Conservation (phyloP, 2,888 invertebrate genomes). For the Anthrax anthrax region DNA sequence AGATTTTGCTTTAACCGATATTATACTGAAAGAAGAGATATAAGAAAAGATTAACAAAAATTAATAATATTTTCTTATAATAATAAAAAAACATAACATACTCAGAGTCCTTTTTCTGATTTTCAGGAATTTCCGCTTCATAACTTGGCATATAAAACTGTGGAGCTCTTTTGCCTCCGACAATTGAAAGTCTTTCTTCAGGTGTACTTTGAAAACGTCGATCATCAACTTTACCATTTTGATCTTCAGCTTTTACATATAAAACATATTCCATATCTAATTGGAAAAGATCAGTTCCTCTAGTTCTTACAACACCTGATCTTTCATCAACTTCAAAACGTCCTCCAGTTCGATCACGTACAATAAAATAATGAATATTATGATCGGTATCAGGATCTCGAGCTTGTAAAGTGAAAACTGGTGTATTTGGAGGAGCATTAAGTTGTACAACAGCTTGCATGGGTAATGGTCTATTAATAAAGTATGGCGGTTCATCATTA, state of each 20-base stretch:
- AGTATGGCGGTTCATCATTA: conserved; percentile 90
- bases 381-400: conserved; percentile 93
- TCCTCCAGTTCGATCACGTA: conserved; percentile 72
- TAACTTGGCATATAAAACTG: conserved; percentile 95
- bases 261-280: conserved; percentile 92
- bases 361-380: conserved; percentile 91
- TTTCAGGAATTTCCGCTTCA: conserved; percentile 90
- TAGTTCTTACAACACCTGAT: conserved; percentile 81
- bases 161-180: conserved; percentile 93
- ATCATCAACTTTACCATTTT: conserved; percentile 83
- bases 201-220: conserved; percentile 79
- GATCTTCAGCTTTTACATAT: conserved; percentile 92
- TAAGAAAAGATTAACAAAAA: background rate
- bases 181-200: conserved; percentile 82
- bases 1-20: conserved; percentile 92
- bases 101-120: conserved; percentile 94
- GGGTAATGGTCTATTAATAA: conserved; percentile 91
- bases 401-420: conserved; percentile 94
- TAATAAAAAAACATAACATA: conserved; percentile 51
- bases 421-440: conserved; percentile 89
- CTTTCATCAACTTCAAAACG: conserved; percentile 77
- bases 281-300: conserved; percentile 84
- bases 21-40: conserved; percentile 50
- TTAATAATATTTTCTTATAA: background rate
- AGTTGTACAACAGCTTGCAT: conserved; percentile 96